phyloP scores from a whole-genome alignment of 2,888 invertebrate species.

The Tiliacea aurago region DNA sequence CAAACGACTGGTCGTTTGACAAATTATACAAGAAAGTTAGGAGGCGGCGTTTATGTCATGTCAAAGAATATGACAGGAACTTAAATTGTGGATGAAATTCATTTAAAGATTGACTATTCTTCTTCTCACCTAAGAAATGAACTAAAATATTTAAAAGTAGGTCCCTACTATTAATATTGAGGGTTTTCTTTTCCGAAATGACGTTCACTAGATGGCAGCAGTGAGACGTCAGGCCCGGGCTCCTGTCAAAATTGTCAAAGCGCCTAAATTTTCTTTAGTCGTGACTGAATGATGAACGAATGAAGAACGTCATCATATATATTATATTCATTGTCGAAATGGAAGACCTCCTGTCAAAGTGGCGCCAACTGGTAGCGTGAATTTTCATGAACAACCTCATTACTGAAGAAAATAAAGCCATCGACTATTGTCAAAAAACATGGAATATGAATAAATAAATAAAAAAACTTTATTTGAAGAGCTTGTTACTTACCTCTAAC shows the following conservation, averaged over 20 bases:
- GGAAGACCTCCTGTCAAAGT: no score
- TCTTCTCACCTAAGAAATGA: neutral
- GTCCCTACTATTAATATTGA: no score
- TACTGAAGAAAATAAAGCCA: neutral
- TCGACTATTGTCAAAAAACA: neutral
- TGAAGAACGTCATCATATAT: no score
- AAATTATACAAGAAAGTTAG: slow-evolving; percentile 59
- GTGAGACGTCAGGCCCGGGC: no score
- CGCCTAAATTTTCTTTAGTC: no score
- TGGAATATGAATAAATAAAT: slow-evolving; percentile 9
- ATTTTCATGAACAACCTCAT: no score
- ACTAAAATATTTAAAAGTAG: neutral
- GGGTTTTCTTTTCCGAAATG: no score
- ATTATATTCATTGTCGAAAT: no score
- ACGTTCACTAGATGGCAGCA: no score
- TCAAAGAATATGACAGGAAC: slow-evolving; percentile 18
- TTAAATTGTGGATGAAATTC: neutral
- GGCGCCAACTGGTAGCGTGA: no score
- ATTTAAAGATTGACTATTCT: neutral
- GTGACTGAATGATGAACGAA: no score
- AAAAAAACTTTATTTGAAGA: neutral
- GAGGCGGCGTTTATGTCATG: slow-evolving; percentile 7
- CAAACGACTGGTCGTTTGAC: slow-evolving; percentile 62
- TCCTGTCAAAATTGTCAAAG: no score
- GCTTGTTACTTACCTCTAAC: neutral